Percentiles rank a stretch among this genome's conserved stretches.
These are phyloP conservation scores for Lumbricus terrestris DNA, from an alignment of 2,888 invertebrate species.

Conservation along the genomic window DNA sequence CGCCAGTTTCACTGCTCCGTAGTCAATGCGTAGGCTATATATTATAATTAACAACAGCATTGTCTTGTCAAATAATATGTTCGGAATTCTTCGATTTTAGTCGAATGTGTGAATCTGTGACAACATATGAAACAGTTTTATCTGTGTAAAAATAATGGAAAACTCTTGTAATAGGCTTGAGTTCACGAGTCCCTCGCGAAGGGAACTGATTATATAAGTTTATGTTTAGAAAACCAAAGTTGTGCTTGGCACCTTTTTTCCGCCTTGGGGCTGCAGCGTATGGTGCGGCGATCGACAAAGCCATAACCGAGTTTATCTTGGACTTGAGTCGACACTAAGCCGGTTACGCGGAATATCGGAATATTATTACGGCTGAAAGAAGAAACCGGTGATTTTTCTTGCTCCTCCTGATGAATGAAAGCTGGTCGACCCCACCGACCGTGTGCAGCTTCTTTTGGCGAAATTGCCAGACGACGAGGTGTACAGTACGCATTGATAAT, in stretches of 20 bases:
- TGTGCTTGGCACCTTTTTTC: neutral
- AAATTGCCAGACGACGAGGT: neutral
- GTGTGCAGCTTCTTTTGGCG: neutral
- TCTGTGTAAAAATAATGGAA: neutral
- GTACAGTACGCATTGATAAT: neutral
- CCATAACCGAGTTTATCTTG: neutral
- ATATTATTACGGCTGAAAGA: neutral
- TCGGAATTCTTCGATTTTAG: neutral
- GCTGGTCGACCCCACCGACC: neutral
- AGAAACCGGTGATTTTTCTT: neutral
- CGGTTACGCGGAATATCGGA: slow-evolving; percentile 12
- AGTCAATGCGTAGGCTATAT: no score
- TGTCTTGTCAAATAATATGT: no score
- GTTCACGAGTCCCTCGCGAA: no score
- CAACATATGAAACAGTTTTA: neutral
- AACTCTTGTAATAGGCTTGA: neutral
- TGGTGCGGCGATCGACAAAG: neutral
- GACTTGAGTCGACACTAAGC: neutral
- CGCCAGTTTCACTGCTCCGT: no score
- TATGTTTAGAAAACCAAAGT: neutral
- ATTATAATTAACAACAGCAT: no score
- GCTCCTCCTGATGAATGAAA: neutral
- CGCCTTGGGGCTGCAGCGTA: neutral
- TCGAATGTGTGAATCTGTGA: neutral
- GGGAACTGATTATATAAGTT: no score